Base-by-base conservation (phyloP, 1,140 invertebrate species). In the Hylyphantes graminicola region DNA sequence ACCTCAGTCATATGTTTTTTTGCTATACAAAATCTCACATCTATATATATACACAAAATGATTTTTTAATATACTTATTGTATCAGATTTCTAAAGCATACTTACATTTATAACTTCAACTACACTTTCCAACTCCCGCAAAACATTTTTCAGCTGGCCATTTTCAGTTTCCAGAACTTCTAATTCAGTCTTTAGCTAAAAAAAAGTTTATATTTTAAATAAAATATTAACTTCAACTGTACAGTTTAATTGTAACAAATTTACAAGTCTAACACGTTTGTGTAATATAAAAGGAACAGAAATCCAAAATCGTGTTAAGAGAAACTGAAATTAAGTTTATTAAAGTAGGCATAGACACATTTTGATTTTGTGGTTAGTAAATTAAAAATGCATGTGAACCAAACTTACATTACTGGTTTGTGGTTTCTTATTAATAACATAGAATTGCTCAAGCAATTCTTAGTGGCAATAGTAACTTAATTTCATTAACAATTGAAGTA, bases 151-250 rank as follows among this genome's bases (percentile, higher is more conserved):
- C 12, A 81, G 7, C n/a, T 81, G 79, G 21, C 51, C 50, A 35
- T 81, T 81, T 64, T 81, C 79, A n/a, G 68, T 19, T 64, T 81
- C 53, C 12, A 81, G 79, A 53, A 73, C 79, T 59, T 55, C 13
- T 21, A 81, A 19, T 51, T 81, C 55, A 72, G 72, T 68, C 0
- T 19, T 10, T 4, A 68, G 77, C 65, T 70, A 50, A 35, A 78
- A 70, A 75, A 73, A 73, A 55, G 12, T 73, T 11, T 65, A 59
- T 12, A 59, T 13, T 59, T n/a, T 13, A 59, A 59, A 7, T 59
- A 13, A 9, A 59, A 59, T 7, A 59, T 59, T 59, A 59, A 59
- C n/a, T 59, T 59, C 3, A 13, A 59, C 57, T 13, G 11, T 59
- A 9, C 12, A 59, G 3, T 59, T 35, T 35, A 35, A 2, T 35